Conservation (phyloP, 2,797 vertebrate species). For the Silurus aristotelis region DNA sequence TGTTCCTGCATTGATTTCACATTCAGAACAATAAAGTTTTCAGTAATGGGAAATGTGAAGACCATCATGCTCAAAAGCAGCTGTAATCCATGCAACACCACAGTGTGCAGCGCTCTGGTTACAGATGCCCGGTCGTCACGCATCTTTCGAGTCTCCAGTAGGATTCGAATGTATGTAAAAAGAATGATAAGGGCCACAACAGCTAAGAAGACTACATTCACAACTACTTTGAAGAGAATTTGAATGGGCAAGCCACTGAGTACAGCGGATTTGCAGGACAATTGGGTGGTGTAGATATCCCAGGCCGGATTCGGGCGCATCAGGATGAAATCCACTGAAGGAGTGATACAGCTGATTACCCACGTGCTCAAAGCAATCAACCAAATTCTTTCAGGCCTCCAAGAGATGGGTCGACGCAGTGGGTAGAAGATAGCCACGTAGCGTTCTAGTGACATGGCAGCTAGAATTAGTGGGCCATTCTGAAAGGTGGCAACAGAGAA, state of each 20-base stretch:
- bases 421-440: conserved; percentile 78
- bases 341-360: conserved; percentile 63
- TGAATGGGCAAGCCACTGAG: conserved; percentile 65
- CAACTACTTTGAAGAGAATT: conserved; percentile 58
- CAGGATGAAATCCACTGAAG: conserved; percentile 57
- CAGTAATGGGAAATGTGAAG: conserved; percentile 69
- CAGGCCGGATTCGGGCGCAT: conserved; percentile 35
- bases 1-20: conserved; percentile 60
- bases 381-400: conserved; percentile 74
- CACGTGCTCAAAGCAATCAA: conserved; percentile 66
- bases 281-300: conserved; percentile 52
- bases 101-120: conserved; percentile 73
- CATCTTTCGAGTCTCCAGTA: conserved; percentile 71
- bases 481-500: conserved; percentile 67
- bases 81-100: conserved; percentile 77
- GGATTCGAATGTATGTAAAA: conserved; percentile 76
- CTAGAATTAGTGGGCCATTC: conserved; percentile 74
- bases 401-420: conserved; percentile 63
- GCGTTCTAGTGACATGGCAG: conserved; percentile 78
- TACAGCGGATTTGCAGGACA: conserved; percentile 47
- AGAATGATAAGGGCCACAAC: conserved; percentile 69
- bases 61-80: conserved; percentile 72
- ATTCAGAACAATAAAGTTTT: conserved; percentile 54
- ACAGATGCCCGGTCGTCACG: conserved; percentile 68
- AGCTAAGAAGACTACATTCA: conserved; percentile 67